Evolutionary conservation across 2,888 invertebrate species (phyloP), one percentile per base, ranked within the genome.

Genomic region (Caenorhabditis sp.): DNA sequence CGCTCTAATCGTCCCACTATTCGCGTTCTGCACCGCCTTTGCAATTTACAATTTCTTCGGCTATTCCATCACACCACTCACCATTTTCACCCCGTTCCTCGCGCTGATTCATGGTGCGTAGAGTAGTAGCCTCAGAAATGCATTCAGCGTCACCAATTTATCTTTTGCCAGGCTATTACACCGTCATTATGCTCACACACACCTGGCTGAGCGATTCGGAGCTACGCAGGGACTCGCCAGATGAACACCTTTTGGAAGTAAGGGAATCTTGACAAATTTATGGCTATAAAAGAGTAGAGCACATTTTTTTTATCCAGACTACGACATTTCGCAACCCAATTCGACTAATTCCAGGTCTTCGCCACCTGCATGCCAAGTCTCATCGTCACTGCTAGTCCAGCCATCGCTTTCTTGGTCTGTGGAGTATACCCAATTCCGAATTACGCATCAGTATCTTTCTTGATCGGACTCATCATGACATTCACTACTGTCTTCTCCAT

Each of bases 291-390:
- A n/a, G n/a, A n/a, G n/a, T n/a, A n/a, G n/a, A n/a, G n/a, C n/a
- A n/a, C n/a, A n/a, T n/a, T n/a, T n/a, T n/a, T n/a, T n/a, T n/a
- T n/a, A n/a, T n/a, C n/a, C n/a, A n/a, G n/a, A n/a, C n/a, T n/a
- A n/a, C n/a, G n/a, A n/a, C n/a, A n/a, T n/a, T n/a, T n/a, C n/a
- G n/a, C n/a, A 15, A 20, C 3, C 6, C 20, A 24, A n/a, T 55
- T 4, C 8, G 4, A 26, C 20, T 6, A 2, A 0, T 64, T 71
- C 15, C 44, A 80, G 80, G 83, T 85, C 4, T 86, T 86, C 35
- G 82, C 80, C 1, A 65, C 69, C 9, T 84, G 76, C 28, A 69
- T 85, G 65, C 86, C 87, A 13, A 80, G 83, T n/a, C 50, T 86
- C 1, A 24, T 83, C 1, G 67, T 85, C 22, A 76, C 77, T 11